Evolutionary conservation across 2,888 invertebrate species (phyloP).

Genomic region (Tenthredo notha): DNA sequence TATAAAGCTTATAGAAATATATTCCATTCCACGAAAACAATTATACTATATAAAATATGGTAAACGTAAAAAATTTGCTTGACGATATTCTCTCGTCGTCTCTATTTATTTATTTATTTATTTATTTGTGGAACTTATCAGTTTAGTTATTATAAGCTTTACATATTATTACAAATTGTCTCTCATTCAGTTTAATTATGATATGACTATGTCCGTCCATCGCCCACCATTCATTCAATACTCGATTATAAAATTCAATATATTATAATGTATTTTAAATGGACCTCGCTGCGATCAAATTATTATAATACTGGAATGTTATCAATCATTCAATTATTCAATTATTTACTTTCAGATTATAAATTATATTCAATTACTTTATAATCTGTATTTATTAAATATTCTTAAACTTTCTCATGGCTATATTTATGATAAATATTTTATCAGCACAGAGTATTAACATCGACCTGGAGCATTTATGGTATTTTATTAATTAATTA

Average conservation of each 20-base stretch:
- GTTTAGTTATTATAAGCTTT: conserved; percentile 41
- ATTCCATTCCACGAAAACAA: conserved; percentile 39
- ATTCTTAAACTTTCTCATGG: conserved; percentile 17
- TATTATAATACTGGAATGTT: conserved; percentile 56
- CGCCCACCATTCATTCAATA: conserved; percentile 67
- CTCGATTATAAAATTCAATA: conserved; percentile 55
- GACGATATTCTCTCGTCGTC: not conserved
- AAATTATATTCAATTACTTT: conserved; percentile 12
- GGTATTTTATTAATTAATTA: not conserved
- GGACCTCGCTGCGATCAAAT: conserved; percentile 66
- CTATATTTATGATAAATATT: not conserved
- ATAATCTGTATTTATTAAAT: conserved; percentile 9
- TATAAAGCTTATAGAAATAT: conserved; percentile 46
- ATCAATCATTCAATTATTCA: conserved; percentile 16
- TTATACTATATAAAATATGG: conserved; percentile 48
- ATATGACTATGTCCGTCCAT: conserved; percentile 77
- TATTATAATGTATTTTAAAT: conserved; percentile 57
- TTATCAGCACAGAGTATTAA: not conserved
- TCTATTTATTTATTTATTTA: not conserved
- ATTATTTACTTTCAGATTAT: conserved; percentile 7
- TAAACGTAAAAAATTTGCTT: conserved; percentile 46
- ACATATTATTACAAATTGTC: conserved; percentile 47
- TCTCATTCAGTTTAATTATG: conserved; percentile 68
- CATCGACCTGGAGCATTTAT: not conserved
- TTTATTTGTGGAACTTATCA: conserved; percentile 14